Base-by-base conservation (phyloP, 2,888 invertebrate genomes). In the Ophraella communa region DNA sequence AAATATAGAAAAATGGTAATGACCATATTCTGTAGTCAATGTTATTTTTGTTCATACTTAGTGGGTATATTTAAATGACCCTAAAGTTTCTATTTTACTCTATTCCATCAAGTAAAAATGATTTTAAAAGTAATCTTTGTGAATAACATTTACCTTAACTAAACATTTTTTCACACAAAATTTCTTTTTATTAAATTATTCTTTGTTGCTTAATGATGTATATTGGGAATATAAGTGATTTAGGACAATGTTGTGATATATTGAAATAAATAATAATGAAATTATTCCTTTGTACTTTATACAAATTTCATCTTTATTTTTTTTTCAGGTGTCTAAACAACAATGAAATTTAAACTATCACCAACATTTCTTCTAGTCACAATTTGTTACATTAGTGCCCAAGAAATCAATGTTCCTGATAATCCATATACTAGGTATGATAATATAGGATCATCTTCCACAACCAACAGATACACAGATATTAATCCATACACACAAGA, bases 351-450 rank as follows among this genome's bases (percentile, higher is more conserved):
- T 7, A 42, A 24, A 35, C 35, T 58, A 30, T 27, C 58, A 27
- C 18, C 30, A 8, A 24, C 75, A 62, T 30, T 11, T 3, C 54
- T 75, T 57, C 65, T 75, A 53, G 64, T 76, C 62, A 66, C 14
- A 7, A 17, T 66, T 60, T 73, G 63, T 69, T 73, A 65, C 55
- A 70, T 66, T 67, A 68, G 66, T 17, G 75, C 76, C 14, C 77
- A 75, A 74, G 77, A 77, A 63, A 57, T 72, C 45, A 73, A 66
- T 59, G 66, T 67, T 30, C 67, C 66, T 55, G 71, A 69, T 57
- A 73, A 70, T 57, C 70, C 59, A 49, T 67, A 62, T 58, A 71
- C 72, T 56, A 64, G 70, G 49, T 69, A 69, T 27, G 69, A 73
- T 59, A 24, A 62, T n/a, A 73, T 73, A 54, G 68, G 68, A 51